Conservation (phyloP, 2,797 vertebrate genomes). For the Sorex maritimensis region DNA sequence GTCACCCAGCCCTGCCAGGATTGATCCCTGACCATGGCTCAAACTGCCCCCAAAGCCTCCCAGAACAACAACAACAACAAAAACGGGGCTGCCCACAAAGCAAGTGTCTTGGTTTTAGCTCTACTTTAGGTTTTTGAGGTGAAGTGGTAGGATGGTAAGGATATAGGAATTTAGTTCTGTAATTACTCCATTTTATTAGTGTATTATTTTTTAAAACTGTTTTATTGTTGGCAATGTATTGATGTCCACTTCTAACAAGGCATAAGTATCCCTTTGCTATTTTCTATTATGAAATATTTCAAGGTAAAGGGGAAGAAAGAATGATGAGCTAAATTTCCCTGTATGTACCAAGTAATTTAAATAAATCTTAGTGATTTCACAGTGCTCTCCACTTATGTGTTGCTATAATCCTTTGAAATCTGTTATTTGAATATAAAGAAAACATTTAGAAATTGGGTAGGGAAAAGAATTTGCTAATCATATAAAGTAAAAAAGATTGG, state of each 20-base stretch:
- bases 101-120: conserved; percentile 58
- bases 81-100: not conserved
- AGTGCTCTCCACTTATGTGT: conserved; percentile 10
- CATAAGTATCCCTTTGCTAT: conserved; percentile 12
- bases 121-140: conserved; percentile 47
- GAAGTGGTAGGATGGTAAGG: not conserved
- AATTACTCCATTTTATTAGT: not conserved
- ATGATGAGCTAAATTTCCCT: conserved; percentile 15
- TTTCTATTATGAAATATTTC: conserved; percentile 55
- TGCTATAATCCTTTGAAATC: conserved; percentile 62
- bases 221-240: conserved; percentile 46
- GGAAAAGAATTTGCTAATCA: conserved; percentile 56
- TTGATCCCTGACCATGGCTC: too few relatives aligned
- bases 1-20: too few relatives aligned
- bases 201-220: conserved; percentile 23
- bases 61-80: too few relatives aligned
- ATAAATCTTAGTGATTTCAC: conserved; percentile 9
- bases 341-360: conserved; percentile 46
- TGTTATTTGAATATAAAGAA: conserved; percentile 58
- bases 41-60: too few relatives aligned
- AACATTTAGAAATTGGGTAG: conserved; percentile 32
- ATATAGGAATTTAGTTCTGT: conserved; percentile 61
- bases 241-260: conserved; percentile 5
- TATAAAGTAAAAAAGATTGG: conserved; percentile 51
- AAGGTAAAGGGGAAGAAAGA: conserved; percentile 46